A percentile compares a stretch with the other conserved stretches of the same genome.
Conservation (phyloP, 2,113 vertebrate genomes). For the Nasalis larvatus region DNA sequence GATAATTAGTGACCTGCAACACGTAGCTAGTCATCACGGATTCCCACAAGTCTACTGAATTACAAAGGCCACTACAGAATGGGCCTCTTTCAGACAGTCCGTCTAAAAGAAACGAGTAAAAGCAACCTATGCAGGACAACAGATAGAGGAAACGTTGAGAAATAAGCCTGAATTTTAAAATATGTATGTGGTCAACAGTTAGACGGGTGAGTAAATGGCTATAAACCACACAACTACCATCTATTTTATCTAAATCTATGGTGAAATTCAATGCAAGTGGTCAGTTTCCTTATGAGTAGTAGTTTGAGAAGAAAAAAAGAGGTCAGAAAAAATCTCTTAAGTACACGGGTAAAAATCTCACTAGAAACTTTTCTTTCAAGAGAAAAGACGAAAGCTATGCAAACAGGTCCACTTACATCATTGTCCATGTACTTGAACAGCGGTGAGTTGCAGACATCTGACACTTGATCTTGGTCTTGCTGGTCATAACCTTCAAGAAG, state of each 20-base stretch:
- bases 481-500: conserved; percentile 96
- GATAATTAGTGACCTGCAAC: neutral
- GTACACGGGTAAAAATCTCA: neutral
- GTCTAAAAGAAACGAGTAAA: neutral
- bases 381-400: neutral
- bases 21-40: neutral
- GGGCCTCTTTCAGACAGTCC: neutral
- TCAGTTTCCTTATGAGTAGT: neutral
- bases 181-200: neutral
- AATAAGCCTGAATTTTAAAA: neutral
- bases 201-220: neutral
- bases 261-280: neutral
- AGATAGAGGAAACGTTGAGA: neutral
- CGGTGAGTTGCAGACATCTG: conserved; percentile 94
- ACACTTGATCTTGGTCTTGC: conserved; percentile 96
- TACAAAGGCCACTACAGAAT: neutral
- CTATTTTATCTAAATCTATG: too few species aligned
- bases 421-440: conserved; percentile 99
- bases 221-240: accelerated
- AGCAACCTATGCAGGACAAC: neutral
- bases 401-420: conserved; percentile 89
- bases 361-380: neutral
- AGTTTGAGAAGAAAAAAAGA: neutral
- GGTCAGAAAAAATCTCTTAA: neutral
- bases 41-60: neutral